Evolutionary conservation across 2,888 invertebrate species (phyloP).

Genomic region (Crocallis elinguaria): DNA sequence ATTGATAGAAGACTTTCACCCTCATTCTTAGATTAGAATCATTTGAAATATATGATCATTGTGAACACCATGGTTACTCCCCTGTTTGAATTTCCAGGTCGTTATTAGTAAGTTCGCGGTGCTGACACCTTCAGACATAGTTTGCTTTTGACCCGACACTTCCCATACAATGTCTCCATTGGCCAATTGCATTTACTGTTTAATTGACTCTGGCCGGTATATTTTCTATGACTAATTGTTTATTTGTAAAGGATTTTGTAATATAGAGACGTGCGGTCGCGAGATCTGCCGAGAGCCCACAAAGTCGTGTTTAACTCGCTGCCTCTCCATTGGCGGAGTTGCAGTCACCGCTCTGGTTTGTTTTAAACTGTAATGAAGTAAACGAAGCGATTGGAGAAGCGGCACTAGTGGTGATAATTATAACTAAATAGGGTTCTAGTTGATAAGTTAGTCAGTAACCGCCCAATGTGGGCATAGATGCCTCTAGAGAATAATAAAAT

Average conservation of each 20-base stretch:
- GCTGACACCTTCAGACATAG: slow-evolving; percentile 72
- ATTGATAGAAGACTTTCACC: slow-evolving; percentile 42
- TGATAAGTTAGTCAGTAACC: slow-evolving; percentile 72
- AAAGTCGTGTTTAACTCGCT: slow-evolving; percentile 28
- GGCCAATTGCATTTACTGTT: slow-evolving; percentile 73
- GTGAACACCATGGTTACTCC: slow-evolving; percentile 70
- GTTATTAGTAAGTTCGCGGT: slow-evolving; percentile 81
- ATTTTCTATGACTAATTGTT: slow-evolving; percentile 40
- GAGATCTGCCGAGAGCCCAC: slow-evolving; percentile 41
- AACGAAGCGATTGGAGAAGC: slow-evolving; percentile 8
- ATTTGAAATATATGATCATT: slow-evolving; percentile 31
- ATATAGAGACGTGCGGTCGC: slow-evolving; percentile 35
- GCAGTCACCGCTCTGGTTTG: neutral
- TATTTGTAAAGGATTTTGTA: slow-evolving; percentile 39
- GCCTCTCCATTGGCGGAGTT: slow-evolving; percentile 17
- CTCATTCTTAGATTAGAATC: slow-evolving; percentile 27
- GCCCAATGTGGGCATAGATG: slow-evolving; percentile 60
- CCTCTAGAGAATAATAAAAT: slow-evolving; percentile 75
- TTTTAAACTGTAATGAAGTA: neutral
- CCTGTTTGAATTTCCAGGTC: slow-evolving; percentile 85
- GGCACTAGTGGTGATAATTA: slow-evolving; percentile 49
- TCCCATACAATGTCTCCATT: slow-evolving; percentile 61
- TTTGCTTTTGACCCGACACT: slow-evolving; percentile 70
- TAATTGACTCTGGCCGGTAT: slow-evolving; percentile 33
- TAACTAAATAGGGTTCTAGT: slow-evolving; percentile 68